Percentiles rank a stretch among this genome's conserved stretches.
These are phyloP conservation scores for Schizopygopsis malacanthus DNA, from an alignment of 2,797 vertebrate genomes.

Conservation along the genomic window DNA sequence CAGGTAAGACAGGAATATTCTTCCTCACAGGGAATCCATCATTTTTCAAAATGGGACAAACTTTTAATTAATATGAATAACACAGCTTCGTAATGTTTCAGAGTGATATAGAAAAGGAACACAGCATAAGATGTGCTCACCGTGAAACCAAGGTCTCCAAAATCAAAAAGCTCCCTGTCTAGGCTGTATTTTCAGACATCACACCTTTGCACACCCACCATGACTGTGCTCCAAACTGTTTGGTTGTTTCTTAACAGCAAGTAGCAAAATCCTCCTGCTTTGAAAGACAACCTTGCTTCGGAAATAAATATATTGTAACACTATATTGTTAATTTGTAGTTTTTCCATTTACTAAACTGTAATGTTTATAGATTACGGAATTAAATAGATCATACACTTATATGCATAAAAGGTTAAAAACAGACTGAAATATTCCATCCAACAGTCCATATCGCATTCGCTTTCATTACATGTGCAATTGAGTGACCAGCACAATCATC, in stretches of 20 bases:
- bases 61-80: slow-evolving; percentile 78
- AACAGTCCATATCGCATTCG: not conserved
- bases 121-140: no score
- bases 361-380: not conserved
- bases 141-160: no score
- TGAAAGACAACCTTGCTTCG: not conserved
- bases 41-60: slow-evolving; percentile 67
- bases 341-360: not conserved
- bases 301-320: no score
- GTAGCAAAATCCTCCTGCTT: not conserved
- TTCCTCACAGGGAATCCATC: slow-evolving; percentile 65
- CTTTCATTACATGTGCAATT: not conserved
- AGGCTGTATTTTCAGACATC: not conserved
- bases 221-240: not conserved
- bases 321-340: no score
- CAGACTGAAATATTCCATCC: not conserved
- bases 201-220: not conserved
- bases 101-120: not conserved
- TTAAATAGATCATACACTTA: not conserved
- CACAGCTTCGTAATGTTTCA: slow-evolving; percentile 51
- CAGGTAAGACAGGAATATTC: slow-evolving; percentile 59
- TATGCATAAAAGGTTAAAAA: not conserved
- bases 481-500: no score
- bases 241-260: not conserved
- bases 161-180: no score